Evolutionary conservation across 2,797 vertebrate genomes (phyloP), one percentile per base, ranked within the genome.

Genomic region (Sebastes trivittatus): DNA sequence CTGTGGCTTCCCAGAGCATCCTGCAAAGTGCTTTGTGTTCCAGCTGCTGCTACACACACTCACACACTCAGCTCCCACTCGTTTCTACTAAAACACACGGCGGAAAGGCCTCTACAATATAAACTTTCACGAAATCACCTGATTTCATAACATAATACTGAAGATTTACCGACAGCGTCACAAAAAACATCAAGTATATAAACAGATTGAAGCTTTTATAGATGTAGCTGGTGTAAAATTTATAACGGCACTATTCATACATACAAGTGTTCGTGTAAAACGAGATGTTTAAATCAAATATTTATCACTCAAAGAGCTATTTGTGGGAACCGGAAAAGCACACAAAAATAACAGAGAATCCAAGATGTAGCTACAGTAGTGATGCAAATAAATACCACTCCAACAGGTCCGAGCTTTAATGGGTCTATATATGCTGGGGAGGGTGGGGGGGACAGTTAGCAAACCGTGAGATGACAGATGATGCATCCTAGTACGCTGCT

Each of bases 401-500:
- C 86, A 85, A 85, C 79, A 85, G 87, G 90, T 88, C 81, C 18
- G 3, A 49, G 46, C 59, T 84, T 85, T 86, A 85, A 87, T 77
- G 80, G 88, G 46, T 70, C 69, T 75, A 36, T 83, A 83, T 81
- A 83, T 82, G 80, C 77, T 79, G 76, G 49, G 71, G 25, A 23
- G 8, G 22, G 18, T 7, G 36, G 23, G 66, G 70, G 60, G 81
- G 69, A 80, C 74, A 82, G 86, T 90, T 89, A 89, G 89, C 91
- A 86, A 92, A 90, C 83, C 89, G 79, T 84, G 89, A 93, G 90
- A 94, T 91, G 92, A 95, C 92, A 93, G 91, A 95, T 93, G 94
- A 95, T 93, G 94, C 94, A 94, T 95, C 94, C 94, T 90, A 72
- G 87, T 93, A 81, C 77, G 89, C 92, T 94, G 91, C 94, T 89